These are phyloP conservation scores for Thamnophis elegans DNA, from an alignment of 2,797 vertebrate genomes.

Conservation along the genomic window DNA sequence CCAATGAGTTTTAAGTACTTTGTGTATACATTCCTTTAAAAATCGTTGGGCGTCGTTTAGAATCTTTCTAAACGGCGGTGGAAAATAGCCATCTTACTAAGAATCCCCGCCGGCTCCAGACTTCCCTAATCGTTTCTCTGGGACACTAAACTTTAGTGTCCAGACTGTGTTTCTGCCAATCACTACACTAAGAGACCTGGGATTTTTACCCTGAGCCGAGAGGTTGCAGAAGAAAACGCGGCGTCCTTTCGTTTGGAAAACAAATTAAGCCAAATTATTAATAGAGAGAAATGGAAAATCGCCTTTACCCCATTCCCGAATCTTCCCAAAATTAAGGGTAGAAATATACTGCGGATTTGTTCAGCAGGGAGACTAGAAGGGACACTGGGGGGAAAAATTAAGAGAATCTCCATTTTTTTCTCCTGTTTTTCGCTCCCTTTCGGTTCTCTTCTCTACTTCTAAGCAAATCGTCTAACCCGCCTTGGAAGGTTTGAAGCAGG, in stretches of 20 bases:
- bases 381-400: not conserved
- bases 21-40: not conserved
- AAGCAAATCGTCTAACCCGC: not conserved
- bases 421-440: not conserved
- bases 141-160: not conserved
- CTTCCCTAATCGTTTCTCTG: not conserved
- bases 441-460: fast-evolving
- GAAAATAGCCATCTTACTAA: not conserved
- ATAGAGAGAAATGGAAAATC: not conserved
- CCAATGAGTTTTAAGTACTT: not conserved
- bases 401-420: not conserved
- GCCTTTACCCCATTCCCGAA: not conserved
- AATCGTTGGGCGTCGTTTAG: not conserved
- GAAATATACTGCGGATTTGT: not conserved
- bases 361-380: not conserved
- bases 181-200: not conserved
- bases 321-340: not conserved
- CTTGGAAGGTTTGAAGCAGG: not conserved
- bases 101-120: not conserved
- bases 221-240: not conserved
- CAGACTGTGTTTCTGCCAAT: not conserved
- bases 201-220: not conserved
- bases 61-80: not conserved
- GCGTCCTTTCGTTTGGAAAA: not conserved
- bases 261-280: not conserved